Base-by-base conservation (phyloP, 2,797 vertebrate species). In the Vespertilio murinus region DNA sequence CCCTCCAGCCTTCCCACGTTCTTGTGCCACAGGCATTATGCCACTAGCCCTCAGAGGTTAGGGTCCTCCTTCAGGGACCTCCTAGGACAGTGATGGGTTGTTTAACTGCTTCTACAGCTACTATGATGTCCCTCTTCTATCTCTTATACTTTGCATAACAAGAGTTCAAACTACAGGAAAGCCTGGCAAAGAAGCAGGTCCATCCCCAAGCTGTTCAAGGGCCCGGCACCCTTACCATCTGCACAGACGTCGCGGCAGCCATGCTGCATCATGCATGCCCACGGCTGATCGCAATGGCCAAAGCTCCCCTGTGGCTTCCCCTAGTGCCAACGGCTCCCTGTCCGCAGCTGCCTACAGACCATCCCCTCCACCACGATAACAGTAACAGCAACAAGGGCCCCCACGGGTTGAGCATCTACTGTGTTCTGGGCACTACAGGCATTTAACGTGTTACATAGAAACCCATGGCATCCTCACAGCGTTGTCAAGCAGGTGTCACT, bases 161-260 rank as follows among this genome's bases (percentile, higher is more conserved):
- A 12, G n/a, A 93, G 71, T 95, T 89, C 82, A 89, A 93, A 94
- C 42, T 74, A 80, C 49, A 81, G 35, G 42, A 16, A 79, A 38
- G 10, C 7, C 73, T 78, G 59, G n/a, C 38, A 42, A 84, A 89
- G 81, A 28, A 89, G 42, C 5, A 61, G 0, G 7, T 73, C 35
- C 42, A 2, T 69, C 71, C 45, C 52, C n/a, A 45, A 59, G 85
- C 30, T 87, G 71, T 64, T 80, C 49, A 49, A 45, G 45, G 40
- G 42, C 20, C 23, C 77, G 71, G 85, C 28, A 38, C 4, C 65
- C 10, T 49, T 61, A n/a, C 54, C 47, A 45, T 38, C 64, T 54
- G 23, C 52, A 52, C 38, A 35, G 35, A 69, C 6, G 42, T 75
- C 69, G 30, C 16, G 0, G 0, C 11, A 88, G 92, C 61, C 23